Conservation (phyloP, 2,797 vertebrate genomes). For the Hypotaenidia okinawae region DNA sequence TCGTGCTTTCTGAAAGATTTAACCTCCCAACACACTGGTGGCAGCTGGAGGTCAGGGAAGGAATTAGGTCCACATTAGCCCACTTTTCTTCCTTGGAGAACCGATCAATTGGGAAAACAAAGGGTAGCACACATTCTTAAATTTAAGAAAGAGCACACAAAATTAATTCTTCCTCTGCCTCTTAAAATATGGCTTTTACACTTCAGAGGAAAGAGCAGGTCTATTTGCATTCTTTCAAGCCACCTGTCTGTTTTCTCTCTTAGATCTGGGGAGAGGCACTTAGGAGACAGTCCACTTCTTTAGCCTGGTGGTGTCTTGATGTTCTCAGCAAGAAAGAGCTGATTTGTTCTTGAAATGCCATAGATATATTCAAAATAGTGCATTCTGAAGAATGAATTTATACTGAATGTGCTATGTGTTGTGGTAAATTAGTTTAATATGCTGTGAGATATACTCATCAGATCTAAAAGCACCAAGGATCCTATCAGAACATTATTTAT, state of each 20-base stretch:
- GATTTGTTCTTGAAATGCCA: background rate
- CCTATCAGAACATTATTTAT: background rate
- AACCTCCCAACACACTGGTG: background rate
- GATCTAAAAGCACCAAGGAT: background rate
- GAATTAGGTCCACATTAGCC: background rate
- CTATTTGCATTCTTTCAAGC: background rate
- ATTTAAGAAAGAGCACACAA: background rate
- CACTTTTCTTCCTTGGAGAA: background rate
- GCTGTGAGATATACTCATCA: background rate
- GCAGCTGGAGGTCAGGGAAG: accelerated
- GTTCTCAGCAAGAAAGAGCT: background rate
- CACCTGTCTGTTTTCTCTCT: background rate
- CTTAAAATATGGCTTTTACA: background rate
- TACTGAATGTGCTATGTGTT: background rate
- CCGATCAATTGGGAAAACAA: background rate
- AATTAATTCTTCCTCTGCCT: background rate
- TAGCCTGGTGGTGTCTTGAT: background rate
- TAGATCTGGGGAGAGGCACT: background rate
- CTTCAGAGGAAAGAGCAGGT: background rate
- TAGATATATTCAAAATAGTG: background rate
- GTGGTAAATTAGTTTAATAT: background rate
- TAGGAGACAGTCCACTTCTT: background rate
- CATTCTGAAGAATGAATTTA: background rate
- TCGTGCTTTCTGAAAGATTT: background rate
- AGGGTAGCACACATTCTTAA: background rate